Base-by-base conservation (phyloP, 2,797 vertebrate genomes). In the Halcyon badia region DNA sequence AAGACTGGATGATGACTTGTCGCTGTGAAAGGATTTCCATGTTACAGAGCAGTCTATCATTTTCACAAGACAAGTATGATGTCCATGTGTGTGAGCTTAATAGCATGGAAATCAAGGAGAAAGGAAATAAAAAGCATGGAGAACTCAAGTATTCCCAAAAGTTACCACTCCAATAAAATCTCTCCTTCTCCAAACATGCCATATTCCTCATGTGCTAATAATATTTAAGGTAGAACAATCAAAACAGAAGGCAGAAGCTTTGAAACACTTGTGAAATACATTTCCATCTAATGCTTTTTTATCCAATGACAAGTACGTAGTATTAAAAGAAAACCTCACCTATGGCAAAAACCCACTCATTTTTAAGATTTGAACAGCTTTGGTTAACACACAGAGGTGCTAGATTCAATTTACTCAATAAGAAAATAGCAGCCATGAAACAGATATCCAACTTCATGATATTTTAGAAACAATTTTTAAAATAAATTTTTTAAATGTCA, bases 161-260 rank as follows among this genome's bases (percentile, higher is more conserved):
- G 13, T 80, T 89, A 57, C 17, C 33, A 49, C 8, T 13, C n/a
- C 33, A 70, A 2, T 26, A 70, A 70, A 64, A 80, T 42, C 64
- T 62, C 18, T 16, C 26, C 16, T 46, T 80, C 24, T n/a, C 17
- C 60, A 83, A 49, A 89, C 4, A 52, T 8, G 33, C 30, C 20
- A 17, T 42, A 66, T 78, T 88, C 26, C 83, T 78, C 21, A 17
- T 8, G 21, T 62, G 52, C 60, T 86, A 61, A 54, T 21, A 31
- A 37, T 89, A 58, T 52, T 73, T 78, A 64, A 54, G 41, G 54
- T 0, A 69, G 16, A 52, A 70, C 11, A 17, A 42, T 82, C 33
- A 75, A 88, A 95, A 78, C 9, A 83, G 79, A 88, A 88, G 61
- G 54, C 21, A 92, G 17, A 69, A 83, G 42, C 41, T 92, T 92